Base-by-base conservation (phyloP, 2,888 invertebrate species). In the Calameuta filiformis region DNA sequence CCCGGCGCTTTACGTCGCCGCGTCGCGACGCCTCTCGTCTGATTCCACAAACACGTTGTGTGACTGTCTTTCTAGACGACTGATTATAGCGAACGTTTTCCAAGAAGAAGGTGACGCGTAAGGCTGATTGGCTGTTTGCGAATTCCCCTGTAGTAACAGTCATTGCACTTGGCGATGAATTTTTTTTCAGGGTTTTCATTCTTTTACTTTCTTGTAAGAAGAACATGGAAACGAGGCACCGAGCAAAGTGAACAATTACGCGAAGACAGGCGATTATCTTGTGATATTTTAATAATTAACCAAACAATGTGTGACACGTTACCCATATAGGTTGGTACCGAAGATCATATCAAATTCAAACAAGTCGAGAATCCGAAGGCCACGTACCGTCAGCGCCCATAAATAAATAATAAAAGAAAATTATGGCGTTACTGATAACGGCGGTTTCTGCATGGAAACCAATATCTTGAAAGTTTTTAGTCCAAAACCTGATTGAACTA, bases 391-490 rank as follows among this genome's bases (percentile, higher is more conserved):
- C 35, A 35, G 30, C 35, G 78, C 76, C 73, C 79, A 80, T 75
- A 76, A 15, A 80, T 78, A 76, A 79, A 81, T 82, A 80, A 81
- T 83, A 81, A 83, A 86, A 84, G 77, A 83, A 83, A 83, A 82
- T 85, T 75, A 74, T 78, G 86, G 83, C 85, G 81, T 83, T 84
- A 80, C 79, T 71, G 85, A 86, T 86, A 86, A 86, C 31, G 71
- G 1, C 71, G 71, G 9, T 12, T 30, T 71, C 9, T 56, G 56
- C 56, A 56, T 15, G 23, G 56, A 56, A 56, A 23, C 23, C 56
- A 56, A 56, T 56, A 23, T 56, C 56, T 56, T 56, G 56, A 56
- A 56, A 9, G 23, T 9, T 0, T 56, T 23, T 56, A 9, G 56
- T 23, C 56, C 1, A 56, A 56, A 56, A 56, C 23, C 23, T 23